Evolutionary conservation across 2,797 vertebrate genomes (phyloP), one percentile per base, ranked within the genome.

Genomic region (Schizopygopsis malacanthus): DNA sequence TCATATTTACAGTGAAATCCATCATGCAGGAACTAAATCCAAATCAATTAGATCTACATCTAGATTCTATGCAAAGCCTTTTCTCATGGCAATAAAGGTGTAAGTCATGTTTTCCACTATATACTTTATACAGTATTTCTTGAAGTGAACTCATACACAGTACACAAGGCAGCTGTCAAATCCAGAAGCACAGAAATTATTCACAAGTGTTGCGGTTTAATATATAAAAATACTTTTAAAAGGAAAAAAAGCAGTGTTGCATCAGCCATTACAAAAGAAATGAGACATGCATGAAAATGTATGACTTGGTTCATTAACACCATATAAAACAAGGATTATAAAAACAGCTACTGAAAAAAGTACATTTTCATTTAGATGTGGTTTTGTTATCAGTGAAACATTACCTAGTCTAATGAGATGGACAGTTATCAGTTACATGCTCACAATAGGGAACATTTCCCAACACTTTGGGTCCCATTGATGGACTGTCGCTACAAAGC

Each of bases 401-500:
- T 25, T 83, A 80, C 20, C n/a, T 50, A 88, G 84, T 76, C 50
- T 43, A 78, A 65, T 56, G n/a, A 65, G 70, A 87, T 43, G 47
- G 20, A n/a, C 13, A 43, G 70, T 80, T 85, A 83, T 89, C 71
- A 59, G 80, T 88, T 83, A 59, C 76, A 81, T 33, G 39, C 61
- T 78, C 77, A 88, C 87, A 88, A 88, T 83, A 28, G 70, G 71
- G 50, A 25, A 28, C 61, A 37, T 75, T 73, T 69, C 76, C 85
- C 61, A 85, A 82, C 81, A 82, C 73, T 87, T 84, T 86, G 43
- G 76, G 73, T 54, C 81, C 52, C 82, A 87, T 54, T 54, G 45
- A 88, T 56, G 65, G 63, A 79, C 25, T 67, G 70, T 9, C 63
- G 73, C 65, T 72, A 81, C 83, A 81, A 61, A 79, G 59, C n/a